Evolutionary conservation across 1,140 invertebrate genomes (phyloP), one percentile per base, ranked within the genome.

Genomic region (Dreissena polymorpha): DNA sequence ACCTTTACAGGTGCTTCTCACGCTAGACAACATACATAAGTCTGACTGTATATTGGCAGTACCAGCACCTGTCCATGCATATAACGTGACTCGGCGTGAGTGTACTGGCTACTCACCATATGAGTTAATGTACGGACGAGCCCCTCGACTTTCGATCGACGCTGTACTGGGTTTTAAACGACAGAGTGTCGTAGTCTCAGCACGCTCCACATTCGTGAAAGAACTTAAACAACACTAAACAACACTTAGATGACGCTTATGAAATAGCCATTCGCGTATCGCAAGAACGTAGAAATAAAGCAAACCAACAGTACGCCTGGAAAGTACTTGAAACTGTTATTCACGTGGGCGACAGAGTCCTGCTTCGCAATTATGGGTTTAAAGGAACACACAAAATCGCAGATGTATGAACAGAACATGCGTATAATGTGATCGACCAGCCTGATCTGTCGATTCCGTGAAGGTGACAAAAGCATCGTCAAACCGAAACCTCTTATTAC

Each of bases 401-500:
- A n/a, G n/a, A n/a, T n/a, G n/a, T n/a, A n/a, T n/a, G n/a, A n/a
- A n/a, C n/a, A n/a, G n/a, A n/a, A n/a, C n/a, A n/a, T n/a, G n/a
- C n/a, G n/a, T n/a, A n/a, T 21, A 27, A 13, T 10, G 25, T 67
- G 12, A 12, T 21, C 12, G 64, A 67, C 10, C 64, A 67, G 64
- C 64, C 64, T 13, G 25, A 21, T 67, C 12, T 27, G 10, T 12
- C 12, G 10, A 21, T 21, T 67, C 64, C 25, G 64, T 23, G 64
- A 67, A 27, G 64, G 23, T 67, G 10, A 67, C 10, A n/a, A 67
- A 23, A 21, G 64, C 23, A 23, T 10, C 18, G 23, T 21, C 21
- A 67, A 67, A 67, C 64, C 18, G 64, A 10, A 67, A 67, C 25
- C 64, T 67, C 23, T 27, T 67, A 13, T 23, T 67, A 10, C 64